Percentiles rank a stretch among this genome's conserved stretches.
phyloP scores from a whole-genome alignment of 2,797 vertebrate genomes.

The Toxotes lorentzi region DNA sequence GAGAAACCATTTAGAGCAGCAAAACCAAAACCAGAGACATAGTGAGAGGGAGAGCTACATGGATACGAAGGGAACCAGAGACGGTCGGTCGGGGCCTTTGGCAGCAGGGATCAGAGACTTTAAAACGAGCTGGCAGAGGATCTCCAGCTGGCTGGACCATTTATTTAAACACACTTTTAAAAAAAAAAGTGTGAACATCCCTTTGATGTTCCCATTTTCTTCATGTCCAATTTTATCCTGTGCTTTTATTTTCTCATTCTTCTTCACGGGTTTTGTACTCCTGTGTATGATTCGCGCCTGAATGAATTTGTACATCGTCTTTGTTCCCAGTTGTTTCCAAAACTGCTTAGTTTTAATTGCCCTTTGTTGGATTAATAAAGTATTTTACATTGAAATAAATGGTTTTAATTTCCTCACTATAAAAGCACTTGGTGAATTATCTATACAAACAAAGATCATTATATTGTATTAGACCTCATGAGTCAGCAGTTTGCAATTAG shows the following conservation, averaged over 20 bases:
- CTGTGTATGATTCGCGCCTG: background rate
- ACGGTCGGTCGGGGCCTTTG: conserved; percentile 9
- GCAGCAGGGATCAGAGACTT: conserved; percentile 35
- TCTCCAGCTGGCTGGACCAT: conserved; percentile 30
- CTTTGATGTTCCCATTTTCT: conserved; percentile 37
- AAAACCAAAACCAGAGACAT: conserved; percentile 47
- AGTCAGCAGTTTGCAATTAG: background rate
- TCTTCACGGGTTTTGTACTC: background rate
- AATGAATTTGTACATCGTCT: background rate
- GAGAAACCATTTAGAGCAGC: conserved; percentile 58
- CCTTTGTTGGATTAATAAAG: background rate
- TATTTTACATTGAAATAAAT: background rate
- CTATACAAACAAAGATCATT: background rate
- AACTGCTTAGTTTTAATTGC: background rate
- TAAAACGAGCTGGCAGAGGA: conserved; percentile 25
- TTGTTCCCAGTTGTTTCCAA: background rate
- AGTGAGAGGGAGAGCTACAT: conserved; percentile 35
- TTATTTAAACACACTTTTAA: conserved; percentile 31
- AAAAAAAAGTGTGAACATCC: too few species aligned
- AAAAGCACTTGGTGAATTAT: background rate
- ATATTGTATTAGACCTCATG: background rate
- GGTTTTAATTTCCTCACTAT: background rate
- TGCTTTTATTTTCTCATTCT: conserved; percentile 11
- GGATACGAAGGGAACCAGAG: conserved; percentile 19
- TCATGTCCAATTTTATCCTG: conserved; percentile 14